Base-by-base conservation (phyloP, 2,113 vertebrate genomes). In the Hydropotes inermis region DNA sequence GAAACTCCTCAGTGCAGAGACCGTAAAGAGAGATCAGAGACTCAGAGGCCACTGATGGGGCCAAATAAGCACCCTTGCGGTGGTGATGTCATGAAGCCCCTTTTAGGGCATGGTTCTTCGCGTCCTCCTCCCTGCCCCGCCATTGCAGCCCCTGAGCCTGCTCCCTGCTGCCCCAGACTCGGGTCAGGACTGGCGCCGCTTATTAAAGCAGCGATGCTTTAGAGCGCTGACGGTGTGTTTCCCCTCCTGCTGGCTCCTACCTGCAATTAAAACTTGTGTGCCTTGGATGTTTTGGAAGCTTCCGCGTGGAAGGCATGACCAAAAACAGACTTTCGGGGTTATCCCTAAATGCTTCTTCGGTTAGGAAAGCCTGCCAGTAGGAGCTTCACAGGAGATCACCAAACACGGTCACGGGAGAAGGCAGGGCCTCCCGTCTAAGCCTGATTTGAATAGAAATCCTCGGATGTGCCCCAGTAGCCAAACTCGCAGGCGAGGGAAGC, bases 1-100 rank as follows among this genome's bases (percentile, higher is more conserved):
- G 89, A 95, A 96, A 52, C 96, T 86, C 30, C 84, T 96, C 97
- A 90, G 96, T 74, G 45, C 23, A 0, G 54, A 96, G 90, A 78
- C 47, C 1, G 47, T 50, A 50, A 50, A 1, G 47, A 50, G 47
- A 50, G 47, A 50, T 13, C 47, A 13, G 13, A 50, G 47, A 14
- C 64, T 96, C 94, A 64, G 89, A 74, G 81, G 36, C 87, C 1
- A 58, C 15, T 81, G 28, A 0, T 4, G 23, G 93, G 36, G 79
- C 84, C 97, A 78, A 39, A 87, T 88, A 27, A 85, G 60, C 3
- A 28, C 54, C 43, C 78, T 91, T 12, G 5, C 13, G 81, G 92
- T 76, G 6, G 15, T 12, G 61, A 45, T 12, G 7, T 39, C 79
- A 30, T 14, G 1, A 0, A 27, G 27, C 78, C 67, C 89, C 60